Base-by-base conservation (phyloP, 2,113 vertebrate genomes). In the Gymnorhina tibicen region DNA sequence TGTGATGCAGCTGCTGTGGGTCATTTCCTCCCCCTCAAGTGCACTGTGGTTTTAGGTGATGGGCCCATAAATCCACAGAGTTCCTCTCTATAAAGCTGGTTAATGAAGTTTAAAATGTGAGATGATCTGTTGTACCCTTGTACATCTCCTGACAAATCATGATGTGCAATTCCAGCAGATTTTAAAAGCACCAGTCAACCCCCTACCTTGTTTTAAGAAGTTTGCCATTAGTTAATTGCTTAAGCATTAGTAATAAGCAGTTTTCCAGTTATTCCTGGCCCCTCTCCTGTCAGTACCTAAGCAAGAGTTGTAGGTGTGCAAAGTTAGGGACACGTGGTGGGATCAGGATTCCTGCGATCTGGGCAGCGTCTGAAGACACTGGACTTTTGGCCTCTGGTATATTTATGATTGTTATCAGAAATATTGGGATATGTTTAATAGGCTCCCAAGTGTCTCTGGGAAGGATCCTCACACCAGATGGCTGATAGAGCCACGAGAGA, bases 91-190 rank as follows among this genome's bases (percentile, higher is more conserved):
- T 30, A 39, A 89, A 91, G 59, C 27, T 49, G 64, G 33, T 85
- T 67, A 66, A 74, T 72, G 91, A 72, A 75, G 87, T 79, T 91
- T 92, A 35, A 47, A 79, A 30, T 94, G 62, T 78, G 14, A 81
- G 47, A 13, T 80, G 55, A 60, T 46, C 46, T 62, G n/a, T 73
- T 30, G 33, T 89, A 60, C 63, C 72, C 23, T 39, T 33, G 70
- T 81, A n/a, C 59, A 16, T 75, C 21, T 76, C 81, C 78, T 47
- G 83, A 76, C 32, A 80, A 58, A 80, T 79, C 5, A 32, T 33
- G 32, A n/a, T 7, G 4, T 62, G 47, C 64, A 75, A 30, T 68
- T 73, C 19, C 42, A 74, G 33, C 76, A 44, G 59, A 46, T 41
- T 55, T 74, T 58, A n/a, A 35, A 37, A 21, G 10, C 21, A 7